phyloP scores from a whole-genome alignment of 2,797 vertebrate genomes.

The Dendrocincla tyrannina region DNA sequence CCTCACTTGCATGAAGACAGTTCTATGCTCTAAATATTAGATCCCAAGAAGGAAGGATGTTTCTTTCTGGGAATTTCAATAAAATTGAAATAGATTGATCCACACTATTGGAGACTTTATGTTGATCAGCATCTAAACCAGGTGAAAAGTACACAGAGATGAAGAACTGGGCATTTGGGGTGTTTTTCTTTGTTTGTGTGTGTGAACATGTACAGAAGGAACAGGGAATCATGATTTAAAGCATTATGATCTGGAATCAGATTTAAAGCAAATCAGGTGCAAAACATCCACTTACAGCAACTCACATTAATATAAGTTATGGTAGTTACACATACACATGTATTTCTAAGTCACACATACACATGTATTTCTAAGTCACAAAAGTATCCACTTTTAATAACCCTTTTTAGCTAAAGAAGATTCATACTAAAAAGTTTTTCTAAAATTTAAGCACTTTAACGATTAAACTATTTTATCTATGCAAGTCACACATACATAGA shows the following conservation, averaged over 20 bases:
- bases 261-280: neutral
- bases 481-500: neutral
- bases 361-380: neutral
- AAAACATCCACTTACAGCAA: neutral
- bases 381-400: neutral
- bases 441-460: neutral
- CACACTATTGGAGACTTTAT: neutral
- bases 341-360: too few species aligned
- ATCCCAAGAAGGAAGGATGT: neutral
- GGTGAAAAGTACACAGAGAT: neutral
- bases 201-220: neutral
- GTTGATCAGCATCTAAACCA: neutral
- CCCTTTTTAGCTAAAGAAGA: neutral
- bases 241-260: neutral
- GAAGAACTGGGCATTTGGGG: neutral
- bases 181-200: neutral
- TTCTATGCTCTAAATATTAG: neutral
- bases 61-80: neutral
- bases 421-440: neutral
- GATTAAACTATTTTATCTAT: neutral
- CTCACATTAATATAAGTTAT: neutral
- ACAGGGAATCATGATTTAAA: neutral
- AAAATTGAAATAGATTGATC: neutral
- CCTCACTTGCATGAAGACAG: neutral
- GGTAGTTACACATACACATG: neutral